Percentiles rank a stretch among this genome's conserved stretches.
phyloP scores from a whole-genome alignment of 2,797 vertebrate species.

The Paratrypauchen microcephalus region DNA sequence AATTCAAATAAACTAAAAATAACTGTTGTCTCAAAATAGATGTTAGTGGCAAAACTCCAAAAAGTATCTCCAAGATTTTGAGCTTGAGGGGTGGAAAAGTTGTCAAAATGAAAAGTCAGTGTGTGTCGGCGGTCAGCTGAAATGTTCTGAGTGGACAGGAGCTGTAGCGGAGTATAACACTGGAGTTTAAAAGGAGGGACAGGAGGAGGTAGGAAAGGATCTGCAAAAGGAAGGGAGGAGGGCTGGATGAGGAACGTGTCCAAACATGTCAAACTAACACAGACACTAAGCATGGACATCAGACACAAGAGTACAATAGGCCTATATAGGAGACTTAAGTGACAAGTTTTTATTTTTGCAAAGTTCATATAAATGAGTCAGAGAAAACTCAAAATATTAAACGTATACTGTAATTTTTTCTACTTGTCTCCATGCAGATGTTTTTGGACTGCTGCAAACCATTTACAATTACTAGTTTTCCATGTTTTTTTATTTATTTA shows the following conservation, averaged over 20 bases:
- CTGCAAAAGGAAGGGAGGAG: constrained; percentile 34
- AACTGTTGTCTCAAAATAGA: background rate
- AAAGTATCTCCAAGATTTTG: constrained; percentile 32
- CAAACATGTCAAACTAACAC: constrained; percentile 46
- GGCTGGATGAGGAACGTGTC: constrained; percentile 50
- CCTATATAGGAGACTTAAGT: background rate
- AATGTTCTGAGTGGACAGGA: background rate
- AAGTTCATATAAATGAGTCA: no score
- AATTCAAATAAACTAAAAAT: background rate
- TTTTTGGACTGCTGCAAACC: no score
- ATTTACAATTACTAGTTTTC: no score
- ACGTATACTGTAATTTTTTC: no score
- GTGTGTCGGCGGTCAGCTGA: constrained; percentile 14
- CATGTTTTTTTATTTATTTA: no score
- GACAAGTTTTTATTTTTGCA: background rate
- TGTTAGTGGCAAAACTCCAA: constrained; percentile 13
- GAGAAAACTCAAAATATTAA: no score
- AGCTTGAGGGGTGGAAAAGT: constrained; percentile 35
- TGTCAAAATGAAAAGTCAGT: constrained; percentile 35
- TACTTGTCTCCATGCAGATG: no score
- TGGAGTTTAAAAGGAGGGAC: constrained; percentile 41
- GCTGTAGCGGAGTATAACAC: constrained; percentile 49
- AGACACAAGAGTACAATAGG: background rate
- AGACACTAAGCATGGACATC: background rate
- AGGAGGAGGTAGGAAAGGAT: constrained; percentile 28